Conservation (phyloP, 2,888 invertebrate genomes). For the Brachyopa scutellaris region DNA sequence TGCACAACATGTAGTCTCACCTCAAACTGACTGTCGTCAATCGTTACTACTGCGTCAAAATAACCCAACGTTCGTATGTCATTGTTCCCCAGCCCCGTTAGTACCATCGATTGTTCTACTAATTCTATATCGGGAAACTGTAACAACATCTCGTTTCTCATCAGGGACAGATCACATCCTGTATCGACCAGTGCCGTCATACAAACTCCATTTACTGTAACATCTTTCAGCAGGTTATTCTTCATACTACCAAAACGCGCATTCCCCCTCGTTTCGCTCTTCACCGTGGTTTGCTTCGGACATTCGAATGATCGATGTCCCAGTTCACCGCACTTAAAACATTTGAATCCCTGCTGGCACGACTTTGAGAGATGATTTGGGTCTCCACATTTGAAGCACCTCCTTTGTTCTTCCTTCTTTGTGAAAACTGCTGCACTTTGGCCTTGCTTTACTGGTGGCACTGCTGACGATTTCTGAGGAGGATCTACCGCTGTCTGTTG, state of each 20-base stretch:
- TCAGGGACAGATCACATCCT: slow-evolving; percentile 14
- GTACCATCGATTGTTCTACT: neutral
- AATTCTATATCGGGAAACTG: slow-evolving; percentile 11
- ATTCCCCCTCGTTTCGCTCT: neutral
- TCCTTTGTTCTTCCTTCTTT: neutral
- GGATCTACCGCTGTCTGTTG: slow-evolving; percentile 10
- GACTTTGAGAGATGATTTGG: neutral
- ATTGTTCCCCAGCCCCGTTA: slow-evolving; percentile 22
- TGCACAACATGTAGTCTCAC: slow-evolving; percentile 33
- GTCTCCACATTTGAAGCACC: neutral
- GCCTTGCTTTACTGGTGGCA: neutral
- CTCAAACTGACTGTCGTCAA: slow-evolving; percentile 12
- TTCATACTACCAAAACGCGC: neutral
- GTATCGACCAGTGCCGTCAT: slow-evolving; percentile 6
- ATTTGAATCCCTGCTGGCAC: neutral
- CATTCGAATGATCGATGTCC: neutral
- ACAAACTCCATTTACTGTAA: neutral
- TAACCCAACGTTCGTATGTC: slow-evolving; percentile 36
- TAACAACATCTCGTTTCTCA: slow-evolving; percentile 10
- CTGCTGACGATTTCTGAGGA: neutral
- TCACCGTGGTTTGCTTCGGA: neutral
- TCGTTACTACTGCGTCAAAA: slow-evolving; percentile 15
- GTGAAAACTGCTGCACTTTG: neutral
- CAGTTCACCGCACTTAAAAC: neutral
- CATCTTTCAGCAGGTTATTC: slow-evolving; percentile 6